Evolutionary conservation across 2,797 vertebrate genomes (phyloP), one percentile per base, ranked within the genome.

Genomic region (Acanthurus tractus): DNA sequence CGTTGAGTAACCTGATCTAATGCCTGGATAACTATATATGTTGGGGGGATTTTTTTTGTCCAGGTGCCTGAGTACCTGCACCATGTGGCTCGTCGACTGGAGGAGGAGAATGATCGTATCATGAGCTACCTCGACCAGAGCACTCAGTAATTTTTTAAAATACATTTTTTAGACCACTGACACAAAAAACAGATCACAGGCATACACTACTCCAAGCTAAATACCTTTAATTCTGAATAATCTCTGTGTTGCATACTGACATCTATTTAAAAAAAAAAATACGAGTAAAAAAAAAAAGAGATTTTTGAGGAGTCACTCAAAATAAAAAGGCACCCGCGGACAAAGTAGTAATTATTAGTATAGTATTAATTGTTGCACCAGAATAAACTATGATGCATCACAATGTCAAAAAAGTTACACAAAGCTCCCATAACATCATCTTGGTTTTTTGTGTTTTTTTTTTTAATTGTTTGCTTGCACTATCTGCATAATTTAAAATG

Each of bases 111-210:
- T 76, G 98, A 99, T 93, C 96, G 98, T 71, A 97, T 99, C 88
- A 93, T 99, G 91, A 99, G 97, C 88, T 99, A 99, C 64, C 96
- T 99, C 93, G 98, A 99, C 96, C 98, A 98, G 95, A 99, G 98
- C 93, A 99, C 98, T 75, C 98, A 99, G 98, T 99, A 90, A 86
- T 53, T 34, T 38, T 62, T 4, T 52, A 34, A 55, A 50, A 45
- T 17, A 23, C 29, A n/a, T 61, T 64, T 64, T 45, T 15, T 14
- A 36, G 5, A 20, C 18, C 6, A 62, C 34, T 8, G 8, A 44
- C 10, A 59, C 20, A 53, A 23, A 29, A 48, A 42, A 20, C 18
- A 22, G 15, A n/a, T 25, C 23, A 46, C 6, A 29, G 38, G 38
- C 2, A 44, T 17, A 44, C 9, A 29, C 11, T 40, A 44, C 44